Evolutionary conservation across 2,113 vertebrate species (phyloP), one percentile per base, ranked within the genome.

Genomic region (Crypturellus undulatus): DNA sequence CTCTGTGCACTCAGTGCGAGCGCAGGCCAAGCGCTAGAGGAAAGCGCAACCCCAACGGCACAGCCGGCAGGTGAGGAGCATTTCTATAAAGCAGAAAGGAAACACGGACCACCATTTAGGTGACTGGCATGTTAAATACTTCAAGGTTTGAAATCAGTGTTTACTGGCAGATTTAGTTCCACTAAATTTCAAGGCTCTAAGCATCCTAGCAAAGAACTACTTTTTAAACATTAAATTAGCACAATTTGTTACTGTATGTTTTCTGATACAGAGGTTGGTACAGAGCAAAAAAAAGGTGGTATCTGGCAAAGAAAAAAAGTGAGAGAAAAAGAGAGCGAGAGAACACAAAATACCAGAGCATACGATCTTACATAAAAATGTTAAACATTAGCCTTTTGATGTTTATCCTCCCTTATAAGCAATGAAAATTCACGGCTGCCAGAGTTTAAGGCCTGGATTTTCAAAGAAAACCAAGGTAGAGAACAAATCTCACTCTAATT

Each of bases 401-500:
- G 65, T 93, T 96, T 89, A 94, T 87, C 83, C 86, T 86, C 73
- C 47, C 62, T 90, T 92, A 85, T 87, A 34, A 88, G 65, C 67
- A 69, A 70, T 84, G 75, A 77, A 87, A 83, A 81, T 69, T 89
- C 93, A 87, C 0, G 1, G 45, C 59, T 84, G 69, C 58, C 30
- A 22, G 75, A 91, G 43, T 84, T 93, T 87, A 72, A 92, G 80
- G 51, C 63, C 62, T 25, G 36, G n/a, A 87, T 91, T 96, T 89
- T 73, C 84, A 93, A 69, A 89, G 81, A 54, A 69, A 91, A 82
- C 49, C 36, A 84, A 88, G 72, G 45, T 17, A 89, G 49, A 67
- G 65, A 88, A 40, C 52, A 93, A 96, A 95, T 94, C 91, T 45
- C 78, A 52, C 77, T 90, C 77, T 76, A 92, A 97, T 94, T 95